Conservation (phyloP, 1,140 invertebrate species). For the Oedothorax gibbosus region DNA sequence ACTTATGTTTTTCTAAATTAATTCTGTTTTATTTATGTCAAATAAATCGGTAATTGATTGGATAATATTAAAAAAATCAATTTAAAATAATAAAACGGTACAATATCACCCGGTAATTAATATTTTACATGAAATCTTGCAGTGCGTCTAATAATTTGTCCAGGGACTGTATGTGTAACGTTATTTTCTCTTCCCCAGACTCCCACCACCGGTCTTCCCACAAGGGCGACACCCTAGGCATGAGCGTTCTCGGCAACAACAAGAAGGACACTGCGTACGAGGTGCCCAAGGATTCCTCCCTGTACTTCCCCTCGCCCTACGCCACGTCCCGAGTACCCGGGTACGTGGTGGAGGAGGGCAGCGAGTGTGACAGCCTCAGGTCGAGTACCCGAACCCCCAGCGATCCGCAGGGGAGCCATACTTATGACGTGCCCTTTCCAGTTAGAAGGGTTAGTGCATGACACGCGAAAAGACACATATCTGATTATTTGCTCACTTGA, state of each 20-base stretch:
- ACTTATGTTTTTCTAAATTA: too few species aligned
- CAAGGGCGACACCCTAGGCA: slow-evolving; percentile 54
- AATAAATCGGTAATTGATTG: too few species aligned
- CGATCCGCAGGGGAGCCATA: slow-evolving; percentile 59
- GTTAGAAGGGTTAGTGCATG: slow-evolving; percentile 60
- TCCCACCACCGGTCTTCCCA: slow-evolving; percentile 28
- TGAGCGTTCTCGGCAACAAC: slow-evolving; percentile 49
- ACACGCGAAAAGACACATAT: neutral
- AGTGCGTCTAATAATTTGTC: too few species aligned
- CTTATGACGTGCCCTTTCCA: slow-evolving; percentile 62
- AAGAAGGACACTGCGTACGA: slow-evolving; percentile 53
- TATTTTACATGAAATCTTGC: too few species aligned
- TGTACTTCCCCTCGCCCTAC: slow-evolving; percentile 63
- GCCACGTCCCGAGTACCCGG: slow-evolving; percentile 59
- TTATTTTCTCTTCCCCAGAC: slow-evolving; percentile 26
- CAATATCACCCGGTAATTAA: too few species aligned
- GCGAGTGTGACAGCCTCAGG: slow-evolving; percentile 59
- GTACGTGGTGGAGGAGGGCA: slow-evolving; percentile 51
- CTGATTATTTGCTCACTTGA: too few species aligned
- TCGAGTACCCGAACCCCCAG: slow-evolving; percentile 55
- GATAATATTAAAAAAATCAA: too few species aligned
- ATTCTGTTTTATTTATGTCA: too few species aligned
- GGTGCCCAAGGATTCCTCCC: slow-evolving; percentile 52
- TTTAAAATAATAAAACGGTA: too few species aligned
- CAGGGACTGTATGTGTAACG: too few species aligned